Percentiles rank a stretch among this genome's conserved stretches.
Conservation (phyloP, 2,113 vertebrate species). For the Ictalurus furcatus region DNA sequence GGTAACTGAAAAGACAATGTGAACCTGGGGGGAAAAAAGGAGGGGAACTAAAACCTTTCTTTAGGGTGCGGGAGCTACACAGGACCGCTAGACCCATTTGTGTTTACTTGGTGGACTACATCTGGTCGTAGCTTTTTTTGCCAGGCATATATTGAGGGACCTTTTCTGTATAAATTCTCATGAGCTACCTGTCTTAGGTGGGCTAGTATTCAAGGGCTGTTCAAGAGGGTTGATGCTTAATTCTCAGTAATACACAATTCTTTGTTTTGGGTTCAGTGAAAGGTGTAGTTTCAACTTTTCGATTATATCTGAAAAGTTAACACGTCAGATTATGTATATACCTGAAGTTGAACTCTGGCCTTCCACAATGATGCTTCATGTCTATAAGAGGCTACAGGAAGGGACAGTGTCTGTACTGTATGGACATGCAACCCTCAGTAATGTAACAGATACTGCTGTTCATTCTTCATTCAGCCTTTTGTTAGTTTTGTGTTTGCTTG, state of each 20-base stretch:
- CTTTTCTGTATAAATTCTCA: conserved; percentile 16
- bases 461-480: background rate
- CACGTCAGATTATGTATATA: background rate
- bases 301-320: background rate
- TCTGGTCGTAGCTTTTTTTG: conserved; percentile 22
- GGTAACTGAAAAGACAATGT: conserved; percentile 19
- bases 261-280: conserved; percentile 2
- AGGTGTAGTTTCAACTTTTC: background rate
- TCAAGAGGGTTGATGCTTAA: background rate
- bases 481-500: background rate
- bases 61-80: background rate
- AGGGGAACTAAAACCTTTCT: background rate
- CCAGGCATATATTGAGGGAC: conserved; percentile 5
- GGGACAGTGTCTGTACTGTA: conserved; percentile 23
- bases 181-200: conserved; percentile 11
- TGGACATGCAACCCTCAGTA: conserved; percentile 13
- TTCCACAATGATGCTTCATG: background rate
- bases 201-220: background rate
- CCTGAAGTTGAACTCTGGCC: conserved; percentile 4
- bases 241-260: background rate
- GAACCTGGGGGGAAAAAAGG: background rate
- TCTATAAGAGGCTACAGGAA: background rate
- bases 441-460: conserved; percentile 25
- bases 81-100: conserved; percentile 33
- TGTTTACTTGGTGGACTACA: conserved; percentile 18